Conservation (phyloP, 2,113 vertebrate genomes). For the Ptilorrhoa leucosticta region DNA sequence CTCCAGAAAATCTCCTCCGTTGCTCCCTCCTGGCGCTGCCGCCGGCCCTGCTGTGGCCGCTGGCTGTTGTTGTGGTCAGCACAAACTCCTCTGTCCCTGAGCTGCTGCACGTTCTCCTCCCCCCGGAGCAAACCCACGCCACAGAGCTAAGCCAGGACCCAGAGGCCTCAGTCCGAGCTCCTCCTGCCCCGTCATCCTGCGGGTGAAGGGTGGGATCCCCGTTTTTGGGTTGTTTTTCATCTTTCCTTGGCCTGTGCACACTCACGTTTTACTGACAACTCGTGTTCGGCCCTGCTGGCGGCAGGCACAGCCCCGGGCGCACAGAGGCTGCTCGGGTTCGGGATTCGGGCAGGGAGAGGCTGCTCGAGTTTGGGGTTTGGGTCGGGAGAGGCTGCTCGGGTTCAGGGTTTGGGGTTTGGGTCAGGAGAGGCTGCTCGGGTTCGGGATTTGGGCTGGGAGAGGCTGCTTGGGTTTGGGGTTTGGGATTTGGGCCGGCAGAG, state of each 20-base stretch:
- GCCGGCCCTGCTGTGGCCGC: rapidly evolving
- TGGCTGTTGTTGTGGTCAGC: not conserved
- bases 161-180: rapidly evolving
- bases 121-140: rapidly evolving
- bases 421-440: not conserved
- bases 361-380: rapidly evolving
- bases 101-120: rapidly evolving
- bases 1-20: rapidly evolving
- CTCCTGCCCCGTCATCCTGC: not conserved
- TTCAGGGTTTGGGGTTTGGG: too few species aligned
- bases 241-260: rapidly evolving
- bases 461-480: not conserved
- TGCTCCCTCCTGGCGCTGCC: rapidly evolving
- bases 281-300: too few species aligned
- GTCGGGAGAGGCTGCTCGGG: not conserved
- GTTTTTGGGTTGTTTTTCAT: rapidly evolving
- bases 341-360: not conserved
- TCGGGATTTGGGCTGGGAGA: too few species aligned
- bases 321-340: not conserved
- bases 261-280: rapidly evolving
- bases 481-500: too few species aligned
- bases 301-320: not conserved
- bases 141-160: rapidly evolving
- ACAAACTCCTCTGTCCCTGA: rapidly evolving
- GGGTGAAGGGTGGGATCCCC: rapidly evolving